Percentiles rank a stretch among this genome's conserved stretches.
Evolutionary conservation across 1,140 invertebrate genomes (phyloP).

Genomic region (Triops longicaudatus): DNA sequence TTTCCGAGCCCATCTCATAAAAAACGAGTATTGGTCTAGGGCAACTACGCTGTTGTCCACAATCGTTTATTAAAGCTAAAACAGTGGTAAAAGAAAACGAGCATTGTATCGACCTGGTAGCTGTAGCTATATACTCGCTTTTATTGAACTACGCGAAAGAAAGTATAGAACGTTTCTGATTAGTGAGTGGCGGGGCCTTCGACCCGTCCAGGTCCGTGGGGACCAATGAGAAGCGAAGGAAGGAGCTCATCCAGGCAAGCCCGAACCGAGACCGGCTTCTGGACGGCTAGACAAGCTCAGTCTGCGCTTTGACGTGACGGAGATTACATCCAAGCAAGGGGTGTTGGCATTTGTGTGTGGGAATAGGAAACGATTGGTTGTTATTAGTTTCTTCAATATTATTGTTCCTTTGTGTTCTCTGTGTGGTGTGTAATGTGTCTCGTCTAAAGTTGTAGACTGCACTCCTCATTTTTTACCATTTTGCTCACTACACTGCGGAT

Average conservation of each 20-base stretch:
- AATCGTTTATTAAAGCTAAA: no score
- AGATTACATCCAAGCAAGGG: not conserved
- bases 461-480: not conserved
- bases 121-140: no score
- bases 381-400: not conserved
- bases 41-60: no score
- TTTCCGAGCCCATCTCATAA: no score
- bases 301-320: not conserved
- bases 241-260: not conserved
- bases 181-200: no score
- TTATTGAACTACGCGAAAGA: no score
- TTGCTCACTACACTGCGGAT: not conserved
- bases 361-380: not conserved
- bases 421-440: not conserved
- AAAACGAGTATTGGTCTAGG: no score
- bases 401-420: not conserved
- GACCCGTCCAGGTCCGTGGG: no score
- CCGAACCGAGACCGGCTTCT: not conserved
- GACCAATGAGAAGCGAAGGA: no score
- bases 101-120: no score
- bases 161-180: no score
- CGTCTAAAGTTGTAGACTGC: not conserved
- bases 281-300: not conserved
- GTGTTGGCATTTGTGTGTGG: not conserved
- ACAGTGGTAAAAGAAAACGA: no score